A percentile compares a stretch with the other conserved stretches of the same genome.
These are phyloP conservation scores for Amphiduros pacificus DNA, from an alignment of 2,888 invertebrate genomes.

Conservation along the genomic window DNA sequence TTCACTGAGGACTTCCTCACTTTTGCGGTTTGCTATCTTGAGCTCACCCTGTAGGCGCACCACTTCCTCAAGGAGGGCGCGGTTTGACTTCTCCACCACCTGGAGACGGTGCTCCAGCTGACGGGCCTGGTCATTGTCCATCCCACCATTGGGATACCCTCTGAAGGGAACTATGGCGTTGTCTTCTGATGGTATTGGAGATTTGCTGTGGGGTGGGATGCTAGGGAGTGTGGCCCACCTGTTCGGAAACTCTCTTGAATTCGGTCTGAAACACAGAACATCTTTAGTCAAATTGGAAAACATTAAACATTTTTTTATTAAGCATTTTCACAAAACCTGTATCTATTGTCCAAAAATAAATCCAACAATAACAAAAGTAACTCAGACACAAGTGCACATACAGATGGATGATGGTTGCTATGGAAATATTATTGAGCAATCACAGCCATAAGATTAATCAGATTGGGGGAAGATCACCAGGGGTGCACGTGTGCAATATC, in stretches of 20 bases:
- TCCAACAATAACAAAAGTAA: too few relatives aligned
- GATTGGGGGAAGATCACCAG: too few relatives aligned
- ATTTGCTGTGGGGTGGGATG: background rate
- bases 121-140: background rate
- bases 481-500: too few relatives aligned
- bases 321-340: too few relatives aligned
- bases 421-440: too few relatives aligned
- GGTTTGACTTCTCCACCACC: constrained; percentile 57
- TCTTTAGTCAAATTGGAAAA: too few relatives aligned
- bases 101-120: constrained; percentile 52
- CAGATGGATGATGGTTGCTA: too few relatives aligned
- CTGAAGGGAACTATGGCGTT: constrained; percentile 7
- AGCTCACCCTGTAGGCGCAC: constrained; percentile 55
- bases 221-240: constrained; percentile 6
- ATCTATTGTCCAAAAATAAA: too few relatives aligned
- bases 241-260: constrained; percentile 14
- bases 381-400: too few relatives aligned
- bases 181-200: constrained; percentile 1
- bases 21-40: constrained; percentile 35
- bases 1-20: constrained; percentile 50
- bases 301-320: too few relatives aligned
- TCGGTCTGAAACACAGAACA: too few relatives aligned
- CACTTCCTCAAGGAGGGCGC: constrained; percentile 58
- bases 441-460: too few relatives aligned
- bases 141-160: background rate